Base-by-base conservation (phyloP, 1,140 invertebrate species). In the Drosophila arawakana region DNA sequence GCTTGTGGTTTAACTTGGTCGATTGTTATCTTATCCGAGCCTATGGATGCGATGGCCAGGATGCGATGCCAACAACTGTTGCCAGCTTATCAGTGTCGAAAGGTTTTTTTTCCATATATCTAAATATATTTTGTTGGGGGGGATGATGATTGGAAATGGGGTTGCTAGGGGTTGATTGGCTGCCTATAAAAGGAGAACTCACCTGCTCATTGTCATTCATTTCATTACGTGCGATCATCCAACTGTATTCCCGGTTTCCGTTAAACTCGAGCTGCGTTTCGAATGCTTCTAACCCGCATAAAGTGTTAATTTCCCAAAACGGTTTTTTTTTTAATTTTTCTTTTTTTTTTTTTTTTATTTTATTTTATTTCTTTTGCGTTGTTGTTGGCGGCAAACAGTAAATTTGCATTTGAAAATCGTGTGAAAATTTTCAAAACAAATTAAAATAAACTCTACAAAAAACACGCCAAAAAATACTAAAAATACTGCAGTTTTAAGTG, bases 361-460 rank as follows among this genome's bases (percentile, higher is more conserved):
- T 34, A 1, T 25, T 35, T 18, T 47, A 3, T 15, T 34, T 21
- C 25, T 57, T 41, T 50, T 72, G 59, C 37, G 37, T 34, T 39
- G 15, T 18, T 55, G 8, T 58, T 21, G n/a, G 57, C 59, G 44
- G 30, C 50, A 46, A 58, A 73, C 46, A 66, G 66, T 21, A 88
- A 73, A 80, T 83, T 86, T 86, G 83, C 83, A 86, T 83, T 88
- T 68, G 58, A 86, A 80, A 77, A 80, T 72, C 83, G 83, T 86
- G 83, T 88, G 84, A 89, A 88, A 70, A 61, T 80, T 82, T 46
- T 34, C 8, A 44, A 71, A 88, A 80, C 25, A 4, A 30, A 30
- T 18, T 18, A 2, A 30, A 30, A 30, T 4, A 30, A 30, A 30
- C 6, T 30, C 6, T 30, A 30, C 2, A 30, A 30, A 30, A 30